Conservation (phyloP, 2,113 vertebrate species). For the Mirounga angustirostris region DNA sequence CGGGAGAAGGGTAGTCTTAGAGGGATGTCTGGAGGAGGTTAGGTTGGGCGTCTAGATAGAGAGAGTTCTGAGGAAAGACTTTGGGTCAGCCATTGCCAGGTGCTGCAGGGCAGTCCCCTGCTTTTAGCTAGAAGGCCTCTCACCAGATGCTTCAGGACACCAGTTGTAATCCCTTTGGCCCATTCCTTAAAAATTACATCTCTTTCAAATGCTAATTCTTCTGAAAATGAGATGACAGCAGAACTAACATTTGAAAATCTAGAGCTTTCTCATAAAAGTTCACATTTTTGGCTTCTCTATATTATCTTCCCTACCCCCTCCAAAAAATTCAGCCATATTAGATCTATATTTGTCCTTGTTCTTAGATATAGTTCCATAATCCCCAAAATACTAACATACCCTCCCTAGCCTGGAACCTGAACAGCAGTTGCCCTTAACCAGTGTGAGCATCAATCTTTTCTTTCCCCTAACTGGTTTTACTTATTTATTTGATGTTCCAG, state of each 20-base stretch:
- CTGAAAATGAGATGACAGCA: neutral
- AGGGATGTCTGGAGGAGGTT: neutral
- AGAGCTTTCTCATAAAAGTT: neutral
- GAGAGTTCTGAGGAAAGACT: neutral
- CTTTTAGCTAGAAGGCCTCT: neutral
- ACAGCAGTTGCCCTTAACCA: neutral
- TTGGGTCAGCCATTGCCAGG: neutral
- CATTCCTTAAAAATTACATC: neutral
- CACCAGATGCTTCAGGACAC: neutral
- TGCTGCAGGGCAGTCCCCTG: too few relatives aligned
- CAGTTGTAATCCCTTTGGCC: neutral
- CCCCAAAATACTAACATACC: neutral
- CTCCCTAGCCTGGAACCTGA: neutral
- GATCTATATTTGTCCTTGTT: neutral
- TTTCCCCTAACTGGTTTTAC: neutral
- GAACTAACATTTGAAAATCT: neutral
- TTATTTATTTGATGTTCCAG: neutral
- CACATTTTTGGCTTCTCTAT: neutral
- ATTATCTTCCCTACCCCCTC: neutral
- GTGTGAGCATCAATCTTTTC: neutral
- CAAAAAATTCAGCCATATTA: neutral
- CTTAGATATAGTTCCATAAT: neutral
- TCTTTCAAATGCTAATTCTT: neutral
- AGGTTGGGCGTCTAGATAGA: neutral
- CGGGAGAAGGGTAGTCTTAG: neutral